Conservation (phyloP, 2,113 vertebrate genomes). For the Brachyhypopomus gauderio region DNA sequence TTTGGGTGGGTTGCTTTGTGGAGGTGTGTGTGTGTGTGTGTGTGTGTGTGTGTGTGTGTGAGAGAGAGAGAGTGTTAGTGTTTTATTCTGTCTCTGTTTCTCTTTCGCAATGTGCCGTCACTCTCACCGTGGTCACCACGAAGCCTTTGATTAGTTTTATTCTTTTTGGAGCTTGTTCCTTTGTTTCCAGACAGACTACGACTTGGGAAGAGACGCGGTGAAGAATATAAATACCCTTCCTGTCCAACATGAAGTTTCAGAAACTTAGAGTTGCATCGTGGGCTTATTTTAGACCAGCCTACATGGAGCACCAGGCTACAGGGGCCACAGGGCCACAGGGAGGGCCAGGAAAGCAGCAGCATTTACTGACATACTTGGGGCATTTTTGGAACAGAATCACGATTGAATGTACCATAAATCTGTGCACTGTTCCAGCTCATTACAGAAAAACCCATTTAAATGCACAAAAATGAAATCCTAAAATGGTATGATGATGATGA, state of each 20-base stretch:
- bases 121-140: not conserved
- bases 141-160: not conserved
- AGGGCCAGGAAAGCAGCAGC: not conserved
- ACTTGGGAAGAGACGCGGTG: not conserved
- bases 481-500: not conserved
- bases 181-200: conserved; percentile 7
- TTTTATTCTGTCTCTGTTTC: not conserved
- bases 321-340: too few relatives aligned
- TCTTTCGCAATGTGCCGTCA: not conserved
- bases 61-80: too few relatives aligned
- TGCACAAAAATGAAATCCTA: not conserved
- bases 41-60: too few relatives aligned
- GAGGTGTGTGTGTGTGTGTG: not conserved
- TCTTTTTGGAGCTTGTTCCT: not conserved
- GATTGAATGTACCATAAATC: not conserved
- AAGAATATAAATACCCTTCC: not conserved
- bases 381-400: not conserved
- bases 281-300: conserved; percentile 20
- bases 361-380: not conserved
- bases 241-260: not conserved
- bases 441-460: not conserved
- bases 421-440: not conserved
- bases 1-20: not conserved
- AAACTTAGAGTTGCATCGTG: not conserved
- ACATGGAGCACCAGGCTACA: too few relatives aligned